Base-by-base conservation (phyloP, 1,140 invertebrate genomes). In the Ostrea denselamellosa region DNA sequence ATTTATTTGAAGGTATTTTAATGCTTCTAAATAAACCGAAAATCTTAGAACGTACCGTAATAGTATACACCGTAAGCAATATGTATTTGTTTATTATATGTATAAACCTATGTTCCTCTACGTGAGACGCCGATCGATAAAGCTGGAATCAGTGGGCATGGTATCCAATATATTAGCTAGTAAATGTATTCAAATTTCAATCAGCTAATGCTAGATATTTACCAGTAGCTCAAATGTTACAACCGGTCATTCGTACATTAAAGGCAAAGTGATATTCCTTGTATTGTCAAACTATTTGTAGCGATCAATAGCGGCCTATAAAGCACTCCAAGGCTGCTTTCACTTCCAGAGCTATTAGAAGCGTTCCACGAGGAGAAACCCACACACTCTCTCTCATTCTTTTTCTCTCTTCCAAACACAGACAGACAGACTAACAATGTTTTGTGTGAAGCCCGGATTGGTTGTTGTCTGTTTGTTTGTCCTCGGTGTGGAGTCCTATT, bases 161-260 rank as follows among this genome's bases (percentile, higher is more conserved):
- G 34, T 44, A 44, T 44, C 5, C 17, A 19, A 62, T 17, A 62
- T 62, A 17, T 62, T 62, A 19, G 56, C 17, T 62, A 17, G 56
- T 19, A 62, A 62, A 62, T 62, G n/a, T 14, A 62, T 17, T 62
- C 56, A n/a, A 62, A 17, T 28, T 77, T 17, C 25, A 77, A 77
- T 77, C 25, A 77, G 25, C 25, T 77, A 77, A 77, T 77, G 68
- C 25, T 28, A 77, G 68, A 77, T 77, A 14, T 34, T 71, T 28
- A 34, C 68, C n/a, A 14, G 12, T 77, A 14, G 25, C 68, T 77
- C 58, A 77, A 77, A 77, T 34, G 68, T 34, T 77, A 28, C 68
- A 28, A 77, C 14, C 25, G 68, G 68, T 77, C 68, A 77, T 12
- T 77, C 68, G 25, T 77, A 77, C 28, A 34, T 77, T 12, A 77